These are phyloP conservation scores for Centroberyx gerrardi DNA, from an alignment of 2,797 vertebrate genomes.

Conservation along the genomic window DNA sequence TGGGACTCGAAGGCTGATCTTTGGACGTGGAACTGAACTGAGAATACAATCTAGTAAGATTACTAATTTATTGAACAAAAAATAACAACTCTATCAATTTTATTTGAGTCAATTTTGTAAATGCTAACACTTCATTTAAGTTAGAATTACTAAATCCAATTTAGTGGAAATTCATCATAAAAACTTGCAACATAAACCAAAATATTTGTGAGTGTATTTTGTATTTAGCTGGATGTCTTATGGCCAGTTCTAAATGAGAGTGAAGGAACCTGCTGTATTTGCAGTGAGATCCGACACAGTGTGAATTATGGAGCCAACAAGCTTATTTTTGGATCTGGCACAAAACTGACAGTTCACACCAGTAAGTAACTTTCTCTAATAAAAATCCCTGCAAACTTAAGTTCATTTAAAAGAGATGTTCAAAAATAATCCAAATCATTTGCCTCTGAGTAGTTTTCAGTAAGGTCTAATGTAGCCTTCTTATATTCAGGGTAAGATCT, in stretches of 20 bases:
- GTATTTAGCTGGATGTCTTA: too few relatives aligned
- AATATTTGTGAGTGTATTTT: too few relatives aligned
- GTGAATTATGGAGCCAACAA: slow-evolving; percentile 6
- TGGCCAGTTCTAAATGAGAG: background rate
- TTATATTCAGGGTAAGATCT: background rate
- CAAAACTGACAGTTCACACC: background rate
- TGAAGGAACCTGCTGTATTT: background rate
- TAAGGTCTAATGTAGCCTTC: too few relatives aligned
- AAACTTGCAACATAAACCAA: too few relatives aligned
- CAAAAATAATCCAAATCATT: too few relatives aligned
- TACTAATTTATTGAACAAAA: background rate
- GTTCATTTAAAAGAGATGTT: too few relatives aligned
- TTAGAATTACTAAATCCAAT: too few relatives aligned
- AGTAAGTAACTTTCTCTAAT: slow-evolving; percentile 8
- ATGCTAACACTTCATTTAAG: too few relatives aligned
- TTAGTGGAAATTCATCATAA: background rate
- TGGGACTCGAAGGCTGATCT: background rate
- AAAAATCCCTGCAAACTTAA: too few relatives aligned
- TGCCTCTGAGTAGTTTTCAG: too few relatives aligned
- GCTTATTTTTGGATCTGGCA: slow-evolving; percentile 5
- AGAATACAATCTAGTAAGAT: slow-evolving; percentile 14
- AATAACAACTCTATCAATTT: background rate
- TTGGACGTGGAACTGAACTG: slow-evolving; percentile 40
- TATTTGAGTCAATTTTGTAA: too few relatives aligned
- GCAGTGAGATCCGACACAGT: background rate